Evolutionary conservation across 2,888 invertebrate species (phyloP), one percentile per base, ranked within the genome.

Genomic region (Beris chalybata): DNA sequence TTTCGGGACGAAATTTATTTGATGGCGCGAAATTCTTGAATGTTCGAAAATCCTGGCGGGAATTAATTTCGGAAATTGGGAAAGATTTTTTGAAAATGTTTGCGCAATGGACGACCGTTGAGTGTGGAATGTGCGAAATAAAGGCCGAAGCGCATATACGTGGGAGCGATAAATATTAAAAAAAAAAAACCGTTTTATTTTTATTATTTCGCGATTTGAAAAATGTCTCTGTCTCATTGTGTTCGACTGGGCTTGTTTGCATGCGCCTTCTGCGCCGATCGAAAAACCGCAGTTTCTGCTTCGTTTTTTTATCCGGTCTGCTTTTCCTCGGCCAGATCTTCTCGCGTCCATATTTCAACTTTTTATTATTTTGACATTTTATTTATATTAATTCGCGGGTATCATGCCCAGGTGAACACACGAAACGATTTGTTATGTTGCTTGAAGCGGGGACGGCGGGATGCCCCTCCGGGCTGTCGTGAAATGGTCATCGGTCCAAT

Each of bases 351-450:
- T 64, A 64, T 54, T 64, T 64, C 64, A 64, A 54, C 45, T 64
- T 64, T 64, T 64, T 64, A 55, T 63, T 64, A 64, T 64, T 64
- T 64, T 64, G 64, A 64, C 64, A 64, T 64, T 64, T 64, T 64
- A 64, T 64, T 64, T 64, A 64, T 64, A 64, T 64, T 64, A 64
- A 64, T 64, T 64, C 55, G 38, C 55, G 64, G 45, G 64, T 64
- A 64, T 64, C 64, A 64, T 64, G 64, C 64, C 55, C 54, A 64
- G 45, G 64, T 64, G 55, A 64, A 55, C 53, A 55, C 31, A 53
- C 64, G 53, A 55, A 55, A 30, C 64, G 53, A 64, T 64, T 64
- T 64, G 64, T 64, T 64, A 64, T 47, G 45, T 53, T 44, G 15
- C 53, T 38, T 9, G 38, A 9, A 38, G 38, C 38, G 9, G 38